These are phyloP conservation scores for Brachionus paranguensis DNA, from an alignment of 1,140 invertebrate genomes.

Conservation along the genomic window DNA sequence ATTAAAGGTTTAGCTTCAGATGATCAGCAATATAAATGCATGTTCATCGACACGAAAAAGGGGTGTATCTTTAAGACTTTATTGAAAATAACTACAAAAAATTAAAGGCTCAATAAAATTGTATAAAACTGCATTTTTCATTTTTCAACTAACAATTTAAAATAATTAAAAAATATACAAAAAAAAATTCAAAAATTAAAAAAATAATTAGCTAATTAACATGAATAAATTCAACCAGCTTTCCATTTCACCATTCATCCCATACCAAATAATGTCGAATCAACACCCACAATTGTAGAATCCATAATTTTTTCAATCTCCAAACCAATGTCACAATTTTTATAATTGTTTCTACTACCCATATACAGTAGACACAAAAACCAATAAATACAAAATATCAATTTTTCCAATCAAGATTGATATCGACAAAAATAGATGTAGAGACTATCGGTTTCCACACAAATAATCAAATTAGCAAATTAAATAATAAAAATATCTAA, in stretches of 20 bases:
- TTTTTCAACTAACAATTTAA: too few relatives aligned
- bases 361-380: background rate
- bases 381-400: background rate
- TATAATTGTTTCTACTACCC: background rate
- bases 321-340: background rate
- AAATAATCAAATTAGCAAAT: background rate
- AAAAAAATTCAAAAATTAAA: too few relatives aligned
- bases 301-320: background rate
- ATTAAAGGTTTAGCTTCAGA: too few relatives aligned
- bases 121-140: too few relatives aligned
- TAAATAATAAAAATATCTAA: background rate
- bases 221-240: too few relatives aligned
- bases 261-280: background rate
- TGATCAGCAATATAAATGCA: too few relatives aligned
- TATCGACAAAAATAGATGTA: background rate
- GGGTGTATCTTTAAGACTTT: too few relatives aligned
- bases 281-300: background rate
- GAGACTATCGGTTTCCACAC: background rate
- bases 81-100: too few relatives aligned
- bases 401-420: background rate
- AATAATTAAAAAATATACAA: too few relatives aligned
- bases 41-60: too few relatives aligned
- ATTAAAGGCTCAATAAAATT: too few relatives aligned
- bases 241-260: background rate
- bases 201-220: too few relatives aligned